phyloP scores from a whole-genome alignment of 1,140 invertebrate genomes.

The Fopius arisanus region DNA sequence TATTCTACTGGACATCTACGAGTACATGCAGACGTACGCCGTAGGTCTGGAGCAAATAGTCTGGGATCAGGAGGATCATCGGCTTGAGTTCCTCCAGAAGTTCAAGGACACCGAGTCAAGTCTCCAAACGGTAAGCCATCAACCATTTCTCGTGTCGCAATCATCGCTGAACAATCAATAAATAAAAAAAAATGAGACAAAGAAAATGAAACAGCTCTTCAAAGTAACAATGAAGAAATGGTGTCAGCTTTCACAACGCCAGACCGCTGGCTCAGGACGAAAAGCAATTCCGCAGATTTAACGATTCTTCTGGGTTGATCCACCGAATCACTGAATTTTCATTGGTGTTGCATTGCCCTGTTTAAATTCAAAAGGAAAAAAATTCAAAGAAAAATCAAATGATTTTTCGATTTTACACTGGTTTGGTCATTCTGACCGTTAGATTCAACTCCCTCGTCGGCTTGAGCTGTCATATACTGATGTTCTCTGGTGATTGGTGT shows the following conservation, averaged over 20 bases:
- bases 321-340: not conserved
- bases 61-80: conserved; percentile 68
- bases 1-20: conserved; percentile 67
- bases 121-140: conserved; percentile 65
- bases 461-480: too few relatives aligned
- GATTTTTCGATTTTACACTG: too few relatives aligned
- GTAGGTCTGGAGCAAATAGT: conserved; percentile 74
- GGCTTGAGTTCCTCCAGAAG: conserved; percentile 61
- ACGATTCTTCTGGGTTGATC: not conserved
- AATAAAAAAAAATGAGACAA: not conserved
- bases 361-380: not conserved
- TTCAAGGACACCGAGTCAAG: conserved; percentile 69
- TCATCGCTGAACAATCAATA: not conserved
- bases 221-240: not conserved
- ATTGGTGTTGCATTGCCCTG: not conserved
- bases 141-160: conserved; percentile 15
- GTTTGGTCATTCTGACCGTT: too few relatives aligned
- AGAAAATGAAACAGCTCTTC: too few relatives aligned
- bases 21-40: conserved; percentile 71
- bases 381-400: not conserved
- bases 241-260: conserved; percentile 3
- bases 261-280: not conserved
- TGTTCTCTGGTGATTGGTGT: not conserved
- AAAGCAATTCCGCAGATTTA: not conserved
- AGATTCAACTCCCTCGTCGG: too few relatives aligned